Evolutionary conservation across 2,797 vertebrate genomes (phyloP), one percentile per base, ranked within the genome.

Genomic region (Adelosebastes latens): DNA sequence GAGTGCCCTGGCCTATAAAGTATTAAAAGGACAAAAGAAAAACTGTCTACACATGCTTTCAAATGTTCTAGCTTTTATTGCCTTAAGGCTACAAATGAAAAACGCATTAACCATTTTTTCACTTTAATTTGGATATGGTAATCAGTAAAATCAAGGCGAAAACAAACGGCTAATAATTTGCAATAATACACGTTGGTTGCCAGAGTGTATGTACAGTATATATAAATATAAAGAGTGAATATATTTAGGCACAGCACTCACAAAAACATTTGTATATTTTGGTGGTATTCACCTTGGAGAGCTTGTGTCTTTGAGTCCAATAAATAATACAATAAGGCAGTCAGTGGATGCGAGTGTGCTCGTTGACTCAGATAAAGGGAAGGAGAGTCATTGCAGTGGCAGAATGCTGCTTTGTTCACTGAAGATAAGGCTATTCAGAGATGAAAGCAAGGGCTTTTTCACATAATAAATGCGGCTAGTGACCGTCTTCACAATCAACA

Each of bases 271-370:
- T 75, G 29, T 49, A 36, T 25, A 62, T 79, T 62, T 75, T 13
- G 42, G 70, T 63, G 25, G 66, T 34, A 60, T 82, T 88, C 84
- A 89, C 84, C 87, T 89, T 85, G 79, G 81, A 85, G 77, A 75
- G 74, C 20, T 32, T 29, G 53, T 42, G 72, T 87, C 61, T 89
- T 83, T 49, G 62, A 36, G 65, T 64, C 53, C 55, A 67, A 88
- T 92, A 85, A 92, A 90, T 90, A 90, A 89, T 77, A 90, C 78
- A 90, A 85, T 61, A 74, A 77, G 34, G 55, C 77, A 65, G 79
- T 65, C 69, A 16, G 76, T 53, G 68, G 77, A 74, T 68, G 74
- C 1, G n/a, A 22, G 86, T 53, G 64, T 77, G 72, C 83, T 75
- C 9, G 46, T 75, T 66, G 70, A 80, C 82, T 82, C 84, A 78